Conservation (phyloP, 2,888 invertebrate species). For the Mythimna ferrago region DNA sequence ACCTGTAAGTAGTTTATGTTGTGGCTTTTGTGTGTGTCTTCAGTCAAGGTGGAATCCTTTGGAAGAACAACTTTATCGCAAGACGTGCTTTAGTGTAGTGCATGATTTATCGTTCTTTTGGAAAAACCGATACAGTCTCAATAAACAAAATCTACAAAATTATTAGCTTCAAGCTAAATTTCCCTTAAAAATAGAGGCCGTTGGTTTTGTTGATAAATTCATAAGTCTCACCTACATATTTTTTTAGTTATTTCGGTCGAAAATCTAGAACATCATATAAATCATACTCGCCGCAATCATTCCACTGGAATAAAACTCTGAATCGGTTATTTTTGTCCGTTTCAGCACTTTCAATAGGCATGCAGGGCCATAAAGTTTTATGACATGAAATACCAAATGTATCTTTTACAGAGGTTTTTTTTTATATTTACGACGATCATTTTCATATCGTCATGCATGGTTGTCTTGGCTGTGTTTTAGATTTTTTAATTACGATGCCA, state of each 20-base stretch:
- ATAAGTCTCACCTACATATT: conserved; percentile 13
- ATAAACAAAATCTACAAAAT: conserved; percentile 20
- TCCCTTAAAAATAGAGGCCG: conserved; percentile 4
- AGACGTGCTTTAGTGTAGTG: not conserved
- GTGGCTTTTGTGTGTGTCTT: conserved; percentile 30
- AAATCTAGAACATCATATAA: conserved; percentile 38
- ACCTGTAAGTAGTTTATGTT: conserved; percentile 67
- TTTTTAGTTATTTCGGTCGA: conserved; percentile 40
- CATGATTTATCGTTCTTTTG: conserved; percentile 8
- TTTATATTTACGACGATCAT: conserved; percentile 61
- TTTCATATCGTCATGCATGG: conserved; percentile 51
- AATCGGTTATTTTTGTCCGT: conserved; percentile 76
- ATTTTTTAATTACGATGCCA: conserved; percentile 35
- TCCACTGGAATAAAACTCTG: conserved; percentile 62
- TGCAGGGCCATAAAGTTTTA: conserved; percentile 83
- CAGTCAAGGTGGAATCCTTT: not conserved
- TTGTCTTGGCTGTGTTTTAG: conserved; percentile 26
- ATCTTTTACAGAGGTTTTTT: conserved; percentile 53
- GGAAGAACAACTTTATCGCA: not conserved
- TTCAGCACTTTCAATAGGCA: conserved; percentile 77
- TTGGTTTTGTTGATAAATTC: conserved; percentile 24
- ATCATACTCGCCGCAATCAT: conserved; percentile 51
- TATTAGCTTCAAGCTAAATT: not conserved
- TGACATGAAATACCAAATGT: conserved; percentile 73
- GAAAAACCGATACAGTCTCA: not conserved